Base-by-base conservation (phyloP, 1,140 invertebrate species). In the Palaemon carinicauda region DNA sequence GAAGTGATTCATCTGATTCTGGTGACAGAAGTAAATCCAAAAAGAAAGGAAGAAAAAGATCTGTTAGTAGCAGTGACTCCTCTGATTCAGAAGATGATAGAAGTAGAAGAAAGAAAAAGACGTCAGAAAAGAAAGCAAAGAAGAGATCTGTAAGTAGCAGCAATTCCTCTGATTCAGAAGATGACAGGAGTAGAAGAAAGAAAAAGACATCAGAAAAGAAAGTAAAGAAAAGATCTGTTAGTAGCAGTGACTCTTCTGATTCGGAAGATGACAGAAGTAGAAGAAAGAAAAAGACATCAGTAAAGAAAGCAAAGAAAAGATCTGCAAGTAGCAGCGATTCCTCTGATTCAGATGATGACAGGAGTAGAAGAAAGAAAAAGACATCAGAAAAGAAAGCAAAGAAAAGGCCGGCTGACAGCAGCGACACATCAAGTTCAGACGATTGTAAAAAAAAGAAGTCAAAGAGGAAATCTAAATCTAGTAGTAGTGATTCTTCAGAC, bases 101-200 rank as follows among this genome's bases (percentile, higher is more conserved):
- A 75, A 85, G n/a, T n/a, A n/a, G 69, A 50, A 56, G 53, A 24
- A 86, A 71, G 27, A 78, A 54, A n/a, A 86, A 80, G 27, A 86
- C 50, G 19, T 74, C 80, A 24, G 51, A 79, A 33, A n/a, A 51
- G 29, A 86, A 86, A 73, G 27, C 84, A 1, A 80, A 80, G 52
- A 80, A 86, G 27, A 52, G 73, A 51, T 15, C 4, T 52, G 60
- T 29, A 12, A 73, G 41, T 17, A 33, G 56, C 52, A n/a, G 24
- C 15, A 15, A 24, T 24, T 54, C n/a, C 5, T 17, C 15, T 29
- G 17, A 52, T n/a, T 73, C 24, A 73, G 65, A 74, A 31, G 33
- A 82, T 10, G 65, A 50, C 17, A 52, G 21, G 31, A 21, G 33
- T 17, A 73, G 15, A 14, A 82, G 31, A 24, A 74, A 74, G 33